Evolutionary conservation across 2,888 invertebrate genomes (phyloP), one percentile per base, ranked within the genome.

Genomic region (Pristionchus japonicus): DNA sequence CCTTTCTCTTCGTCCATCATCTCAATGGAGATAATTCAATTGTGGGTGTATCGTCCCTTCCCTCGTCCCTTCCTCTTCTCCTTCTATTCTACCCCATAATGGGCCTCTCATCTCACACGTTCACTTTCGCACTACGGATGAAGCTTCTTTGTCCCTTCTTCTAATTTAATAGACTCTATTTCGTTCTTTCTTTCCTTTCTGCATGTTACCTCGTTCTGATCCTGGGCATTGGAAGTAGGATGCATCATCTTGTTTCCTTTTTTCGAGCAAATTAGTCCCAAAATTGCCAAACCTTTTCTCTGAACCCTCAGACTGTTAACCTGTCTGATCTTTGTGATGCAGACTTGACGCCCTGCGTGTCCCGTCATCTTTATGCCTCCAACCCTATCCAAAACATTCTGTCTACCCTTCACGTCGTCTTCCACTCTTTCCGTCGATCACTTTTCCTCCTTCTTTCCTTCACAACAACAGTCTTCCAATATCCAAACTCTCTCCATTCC

Each of bases 11-110:
- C 3, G n/a, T 57, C 40, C 49, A 47, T 77, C 77, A 40, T 77
- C 77, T 77, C 77, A 77, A 17, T 23, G 77, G 34, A 77, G 77
- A 77, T 77, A 77, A 77, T 77, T 77, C 77, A 77, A 77, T 77
- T 77, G 77, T 77, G 23, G 31, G 27, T 64, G 64, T 64, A 64
- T 64, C 20, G 3, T 74, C 47, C 49, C 70, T 86, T 49, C 40
- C 67, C 37, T 40, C 37, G 11, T 37, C 40, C 40, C 52, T 61
- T 40, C 34, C 67, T 64, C 23, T 52, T 15, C 37, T 34, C 15
- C 27, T n/a, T 27, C 27, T 17, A 23, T 13, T 85, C 37, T 17
- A 9, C 31, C 61, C 52, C 52, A 47, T 49, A 47, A 43, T 80
- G 47, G 43, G 2, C 37, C 52, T 17, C 23, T 57, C 82, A 31